Evolutionary conservation across 2,888 invertebrate species (phyloP), one percentile per base, ranked within the genome.

Genomic region (Creontiades dilutus): DNA sequence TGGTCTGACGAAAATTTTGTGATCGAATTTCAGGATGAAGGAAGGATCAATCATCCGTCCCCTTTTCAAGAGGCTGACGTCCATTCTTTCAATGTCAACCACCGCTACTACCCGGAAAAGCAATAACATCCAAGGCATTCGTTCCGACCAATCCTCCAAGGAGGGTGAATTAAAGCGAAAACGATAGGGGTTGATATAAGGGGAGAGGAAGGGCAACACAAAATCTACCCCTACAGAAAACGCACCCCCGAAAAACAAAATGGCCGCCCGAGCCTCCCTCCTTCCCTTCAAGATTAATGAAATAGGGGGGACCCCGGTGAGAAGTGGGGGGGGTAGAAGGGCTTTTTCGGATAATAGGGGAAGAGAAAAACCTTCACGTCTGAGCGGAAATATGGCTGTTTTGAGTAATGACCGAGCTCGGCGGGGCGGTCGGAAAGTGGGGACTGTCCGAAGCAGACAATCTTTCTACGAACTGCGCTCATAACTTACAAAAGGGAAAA

Each of bases 391-490:
- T 90, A 90, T 90, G 89, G 88, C 89, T 85, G 88, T 87, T 91
- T 90, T 91, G 91, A 91, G 91, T 91, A 91, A 91, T 91, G 91
- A 78, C 90, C 90, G 68, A 68, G 13, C 23, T n/a, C 23, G 27
- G 48, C 13, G 27, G 23, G 47, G 75, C 23, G 14, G 14, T 11
- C 16, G 57, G 27, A 55, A 61, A 85, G 61, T 55, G 46, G 78
- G 14, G 19, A 86, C 75, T 75, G 75, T 86, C 86, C 48, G 86
- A 37, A 47, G 16, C 57, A 85, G 57, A 61, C 85, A 37, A 85
- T 85, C 61, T 37, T n/a, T 13, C 57, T 9, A 13, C 46, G 28
- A 46, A 78, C 19, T 19, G 46, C 12, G 78, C 78, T 19, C 46
- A 37, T 12, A 28, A 78, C 37, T n/a, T 16, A 28, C 28, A 46